phyloP scores from a whole-genome alignment of 2,113 vertebrate genomes.

The Cichladusa arquata region DNA sequence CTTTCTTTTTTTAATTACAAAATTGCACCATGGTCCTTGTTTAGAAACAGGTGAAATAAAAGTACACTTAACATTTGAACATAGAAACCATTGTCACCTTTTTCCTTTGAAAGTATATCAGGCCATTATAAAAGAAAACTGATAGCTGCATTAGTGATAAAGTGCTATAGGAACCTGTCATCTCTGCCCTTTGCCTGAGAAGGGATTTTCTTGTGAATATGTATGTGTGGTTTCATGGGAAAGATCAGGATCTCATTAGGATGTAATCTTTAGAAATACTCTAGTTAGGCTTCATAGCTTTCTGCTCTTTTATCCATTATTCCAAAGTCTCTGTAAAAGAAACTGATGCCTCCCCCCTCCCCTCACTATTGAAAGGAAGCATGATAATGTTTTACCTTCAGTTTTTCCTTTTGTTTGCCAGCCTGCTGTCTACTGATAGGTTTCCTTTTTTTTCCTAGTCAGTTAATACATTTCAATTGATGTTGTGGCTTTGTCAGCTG shows the following conservation, averaged over 20 bases:
- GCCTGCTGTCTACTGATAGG: not conserved
- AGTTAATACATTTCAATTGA: conserved; percentile 1
- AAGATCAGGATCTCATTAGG: conserved; percentile 4
- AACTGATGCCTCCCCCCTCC: not conserved
- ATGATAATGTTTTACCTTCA: not conserved
- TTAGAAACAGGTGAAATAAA: not conserved
- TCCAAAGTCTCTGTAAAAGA: not conserved
- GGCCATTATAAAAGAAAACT: not conserved
- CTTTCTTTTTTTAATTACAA: not conserved
- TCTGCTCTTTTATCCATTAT: conserved; percentile 15
- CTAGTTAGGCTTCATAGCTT: not conserved
- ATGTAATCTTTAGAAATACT: not conserved
- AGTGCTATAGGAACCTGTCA: conserved; percentile 16
- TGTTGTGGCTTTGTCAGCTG: not conserved
- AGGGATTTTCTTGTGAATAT: not conserved
- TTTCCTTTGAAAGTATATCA: not conserved
- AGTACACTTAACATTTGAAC: not conserved
- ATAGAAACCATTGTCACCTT: conserved; percentile 2
- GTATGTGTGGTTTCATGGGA: conserved; percentile 1
- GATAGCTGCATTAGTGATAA: not conserved
- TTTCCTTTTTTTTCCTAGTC: not conserved
- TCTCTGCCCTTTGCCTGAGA: not conserved
- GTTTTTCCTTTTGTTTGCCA: not conserved
- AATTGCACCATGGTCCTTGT: not conserved
- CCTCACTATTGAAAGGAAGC: not conserved